Evolutionary conservation across 2,113 vertebrate genomes (phyloP), one percentile per base, ranked within the genome.

Genomic region (Camelus dromedarius): DNA sequence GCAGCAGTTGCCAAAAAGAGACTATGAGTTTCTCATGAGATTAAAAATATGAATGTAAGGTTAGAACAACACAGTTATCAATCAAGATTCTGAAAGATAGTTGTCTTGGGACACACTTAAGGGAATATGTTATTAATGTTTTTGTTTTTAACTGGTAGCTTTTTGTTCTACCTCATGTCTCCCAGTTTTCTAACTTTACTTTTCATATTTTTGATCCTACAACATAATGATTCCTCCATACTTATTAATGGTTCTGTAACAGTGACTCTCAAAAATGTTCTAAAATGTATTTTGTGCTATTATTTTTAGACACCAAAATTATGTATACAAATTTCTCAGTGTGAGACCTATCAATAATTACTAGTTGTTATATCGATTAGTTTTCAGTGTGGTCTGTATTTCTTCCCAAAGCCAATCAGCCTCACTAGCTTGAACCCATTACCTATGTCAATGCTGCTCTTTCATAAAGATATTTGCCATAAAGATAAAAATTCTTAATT

Each of bases 11-110:
- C 24, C 32, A 58, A 96, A 92, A 30, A 24, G 8, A 64, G 14
- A 11, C 3, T 26, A 52, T 85, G 38, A 19, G 8, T 89, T 95
- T 91, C 56, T 93, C 58, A 60, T 75, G 62, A 35, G 4, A 56
- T 50, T 92, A 89, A 97, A 93, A 95, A 93, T 83, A 42, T 81
- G 19, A 83, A 56, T 80, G 2, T 26, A 93, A 77, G 50, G 18
- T 54, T 38, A 73, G 38, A 72, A 87, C 38, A 92, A 56, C 30
- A 38, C 81, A 80, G 50, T 56, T 11, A 56, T n/a, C 54, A 83
- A 50, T 84, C 24, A 93, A 87, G 38, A 84, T 84, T 95, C 64
- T 87, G 46, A 82, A 97, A 96, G 9, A 95, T 30, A 92, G 38
- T 64, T 95, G 10, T 91, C 80, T 90, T 75, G 22, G 11, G 38